phyloP scores from a whole-genome alignment of 2,797 vertebrate species.

The Antrozous pallidus region DNA sequence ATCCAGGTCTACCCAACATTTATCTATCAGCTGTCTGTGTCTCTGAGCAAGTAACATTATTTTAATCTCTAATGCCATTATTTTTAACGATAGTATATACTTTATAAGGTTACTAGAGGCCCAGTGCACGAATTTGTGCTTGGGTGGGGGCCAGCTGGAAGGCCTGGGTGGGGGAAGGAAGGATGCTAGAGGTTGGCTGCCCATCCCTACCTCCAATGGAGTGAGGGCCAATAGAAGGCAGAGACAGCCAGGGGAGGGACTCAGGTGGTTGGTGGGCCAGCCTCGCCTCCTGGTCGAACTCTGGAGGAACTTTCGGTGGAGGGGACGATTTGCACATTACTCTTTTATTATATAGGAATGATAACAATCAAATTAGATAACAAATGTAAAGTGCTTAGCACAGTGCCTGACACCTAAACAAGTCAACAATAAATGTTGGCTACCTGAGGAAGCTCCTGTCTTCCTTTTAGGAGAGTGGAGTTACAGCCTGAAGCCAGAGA shows the following conservation, averaged over 20 bases:
- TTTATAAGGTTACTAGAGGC: not conserved
- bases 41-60: not conserved
- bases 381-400: not conserved
- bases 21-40: not conserved
- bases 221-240: no score
- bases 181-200: no score
- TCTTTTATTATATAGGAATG: no score
- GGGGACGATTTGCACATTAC: no score
- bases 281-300: no score
- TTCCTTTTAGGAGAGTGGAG: not conserved
- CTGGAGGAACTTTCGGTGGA: no score
- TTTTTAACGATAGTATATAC: not conserved
- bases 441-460: not conserved
- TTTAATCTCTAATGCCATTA: not conserved
- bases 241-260: no score
- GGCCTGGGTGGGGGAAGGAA: no score
- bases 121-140: no score
- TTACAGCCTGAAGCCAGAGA: not conserved
- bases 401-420: not conserved
- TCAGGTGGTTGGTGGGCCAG: no score
- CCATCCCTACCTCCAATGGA: no score
- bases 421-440: not conserved
- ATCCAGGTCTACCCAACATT: not conserved
- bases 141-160: no score
- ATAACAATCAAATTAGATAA: slow-evolving; percentile 8